phyloP scores from a whole-genome alignment of 2,888 invertebrate species.

The Callimorpha dominula region DNA sequence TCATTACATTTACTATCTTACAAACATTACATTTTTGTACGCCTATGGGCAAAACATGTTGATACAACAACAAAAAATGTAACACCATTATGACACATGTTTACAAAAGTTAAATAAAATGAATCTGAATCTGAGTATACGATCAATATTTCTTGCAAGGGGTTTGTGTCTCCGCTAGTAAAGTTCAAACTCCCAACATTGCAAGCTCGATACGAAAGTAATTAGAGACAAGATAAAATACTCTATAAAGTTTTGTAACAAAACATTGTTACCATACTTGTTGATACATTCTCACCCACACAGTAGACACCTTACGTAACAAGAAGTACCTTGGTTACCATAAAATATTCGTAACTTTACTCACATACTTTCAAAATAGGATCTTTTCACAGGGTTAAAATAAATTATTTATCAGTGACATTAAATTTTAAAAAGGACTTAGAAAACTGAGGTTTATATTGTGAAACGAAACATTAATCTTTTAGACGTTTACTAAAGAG shows the following conservation, averaged over 20 bases:
- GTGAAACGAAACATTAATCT: too few species aligned
- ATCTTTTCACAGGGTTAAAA: background rate
- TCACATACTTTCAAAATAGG: background rate
- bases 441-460: too few species aligned
- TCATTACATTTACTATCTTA: too few species aligned
- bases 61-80: too few species aligned
- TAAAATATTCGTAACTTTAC: background rate
- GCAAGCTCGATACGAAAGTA: background rate
- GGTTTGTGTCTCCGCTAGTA: background rate
- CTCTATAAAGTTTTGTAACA: background rate
- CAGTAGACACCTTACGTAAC: background rate
- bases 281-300: background rate
- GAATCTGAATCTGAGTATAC: too few species aligned
- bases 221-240: slow-evolving; percentile 1
- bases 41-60: too few species aligned
- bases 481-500: too few species aligned
- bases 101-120: too few species aligned
- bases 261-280: slow-evolving; percentile 1
- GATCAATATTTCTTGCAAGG: background rate
- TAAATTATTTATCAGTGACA: too few species aligned
- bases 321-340: background rate
- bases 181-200: background rate
- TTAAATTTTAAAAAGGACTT: too few species aligned
- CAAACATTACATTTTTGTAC: too few species aligned
- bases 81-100: too few species aligned